These are phyloP conservation scores for Lutjanus erythropterus DNA, from an alignment of 2,113 vertebrate species.

Conservation along the genomic window DNA sequence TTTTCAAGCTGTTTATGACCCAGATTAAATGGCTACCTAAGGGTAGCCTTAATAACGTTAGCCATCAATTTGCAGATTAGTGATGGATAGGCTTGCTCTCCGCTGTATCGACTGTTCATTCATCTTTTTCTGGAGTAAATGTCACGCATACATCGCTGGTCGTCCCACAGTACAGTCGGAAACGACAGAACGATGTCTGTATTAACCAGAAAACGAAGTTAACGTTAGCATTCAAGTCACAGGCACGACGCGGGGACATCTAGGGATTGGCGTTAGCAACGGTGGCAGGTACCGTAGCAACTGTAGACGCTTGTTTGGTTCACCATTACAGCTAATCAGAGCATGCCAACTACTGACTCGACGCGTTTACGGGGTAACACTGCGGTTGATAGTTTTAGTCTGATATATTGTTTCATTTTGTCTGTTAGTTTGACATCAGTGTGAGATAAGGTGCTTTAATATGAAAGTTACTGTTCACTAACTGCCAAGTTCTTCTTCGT, in stretches of 20 bases:
- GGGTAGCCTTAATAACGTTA: conserved; percentile 34
- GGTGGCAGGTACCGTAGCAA: conserved; percentile 77
- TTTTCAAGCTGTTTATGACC: conserved; percentile 36
- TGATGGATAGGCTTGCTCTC: not conserved
- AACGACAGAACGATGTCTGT: conserved; percentile 12
- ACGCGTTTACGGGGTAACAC: not conserved
- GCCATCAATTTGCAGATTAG: not conserved
- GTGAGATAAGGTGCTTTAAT: not conserved
- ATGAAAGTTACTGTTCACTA: not conserved
- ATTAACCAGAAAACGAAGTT: conserved; percentile 26
- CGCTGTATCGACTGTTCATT: not conserved
- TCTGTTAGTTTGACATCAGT: not conserved
- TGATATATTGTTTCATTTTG: not conserved
- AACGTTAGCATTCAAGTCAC: conserved; percentile 46
- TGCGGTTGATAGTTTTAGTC: not conserved
- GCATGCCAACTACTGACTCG: not conserved
- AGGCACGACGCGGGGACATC: conserved; percentile 16
- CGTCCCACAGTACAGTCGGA: not conserved
- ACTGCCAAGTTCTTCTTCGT: conserved; percentile 19
- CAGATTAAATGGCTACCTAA: conserved; percentile 54
- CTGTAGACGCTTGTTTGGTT: conserved; percentile 62
- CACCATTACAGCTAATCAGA: conserved; percentile 6
- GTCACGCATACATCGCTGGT: not conserved
- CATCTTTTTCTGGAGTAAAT: not conserved
- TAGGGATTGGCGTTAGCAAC: conserved; percentile 69